Percentiles rank a stretch among this genome's conserved stretches.
Conservation (phyloP, 2,113 vertebrate genomes). For the Echinops telfairi region DNA sequence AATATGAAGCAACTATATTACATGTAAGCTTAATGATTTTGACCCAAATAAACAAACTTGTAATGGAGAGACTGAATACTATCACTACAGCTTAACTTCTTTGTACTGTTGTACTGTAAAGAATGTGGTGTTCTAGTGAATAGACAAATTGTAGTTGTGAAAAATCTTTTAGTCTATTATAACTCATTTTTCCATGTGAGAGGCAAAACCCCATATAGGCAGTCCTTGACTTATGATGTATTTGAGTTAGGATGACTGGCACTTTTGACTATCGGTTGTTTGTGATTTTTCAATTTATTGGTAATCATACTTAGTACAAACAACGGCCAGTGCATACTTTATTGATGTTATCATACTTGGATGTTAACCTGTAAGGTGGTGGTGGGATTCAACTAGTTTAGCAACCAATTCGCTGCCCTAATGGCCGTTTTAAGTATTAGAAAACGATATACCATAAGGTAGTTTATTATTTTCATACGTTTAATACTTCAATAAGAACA, state of each 20-base stretch:
- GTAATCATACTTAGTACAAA: too few species aligned
- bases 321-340: too few species aligned
- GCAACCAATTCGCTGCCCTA: too few species aligned
- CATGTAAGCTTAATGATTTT: slow-evolving; percentile 93
- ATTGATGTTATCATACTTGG: too few species aligned
- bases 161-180: slow-evolving; percentile 91
- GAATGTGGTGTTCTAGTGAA: slow-evolving; percentile 87
- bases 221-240: neutral
- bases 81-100: slow-evolving; percentile 91
- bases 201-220: slow-evolving; percentile 83
- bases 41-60: slow-evolving; percentile 94
- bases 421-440: too few species aligned
- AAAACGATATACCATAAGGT: too few species aligned
- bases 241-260: neutral
- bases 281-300: neutral
- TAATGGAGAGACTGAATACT: slow-evolving; percentile 92
- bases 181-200: slow-evolving; percentile 90
- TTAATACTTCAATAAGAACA: too few species aligned
- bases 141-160: slow-evolving; percentile 88
- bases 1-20: slow-evolving; percentile 93
- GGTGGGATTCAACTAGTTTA: too few species aligned
- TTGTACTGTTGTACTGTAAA: slow-evolving; percentile 92
- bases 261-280: neutral
- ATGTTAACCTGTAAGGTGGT: too few species aligned
- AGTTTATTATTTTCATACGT: too few species aligned